Evolutionary conservation across 2,113 vertebrate genomes (phyloP).

Genomic region (Gymnobelideus leadbeateri): DNA sequence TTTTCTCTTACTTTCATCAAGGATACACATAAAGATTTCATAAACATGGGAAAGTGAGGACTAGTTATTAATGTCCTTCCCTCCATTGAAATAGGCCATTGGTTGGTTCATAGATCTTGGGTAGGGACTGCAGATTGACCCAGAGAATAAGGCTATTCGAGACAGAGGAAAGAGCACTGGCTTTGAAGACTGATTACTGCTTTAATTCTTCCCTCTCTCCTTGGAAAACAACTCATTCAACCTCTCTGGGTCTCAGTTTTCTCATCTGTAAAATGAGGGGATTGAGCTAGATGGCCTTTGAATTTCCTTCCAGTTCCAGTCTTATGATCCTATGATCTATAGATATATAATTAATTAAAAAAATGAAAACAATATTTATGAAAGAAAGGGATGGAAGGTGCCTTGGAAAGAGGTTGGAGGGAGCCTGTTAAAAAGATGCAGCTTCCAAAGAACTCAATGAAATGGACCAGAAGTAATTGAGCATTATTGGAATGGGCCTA

Average conservation of each 20-base stretch:
- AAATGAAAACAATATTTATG: neutral
- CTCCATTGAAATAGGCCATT: neutral
- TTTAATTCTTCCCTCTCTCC: neutral
- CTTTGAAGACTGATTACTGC: neutral
- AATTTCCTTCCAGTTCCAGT: neutral
- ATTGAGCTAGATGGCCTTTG: neutral
- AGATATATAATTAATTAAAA: neutral
- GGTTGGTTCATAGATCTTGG: neutral
- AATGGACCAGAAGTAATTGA: neutral
- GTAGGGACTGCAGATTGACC: neutral
- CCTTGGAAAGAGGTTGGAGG: neutral
- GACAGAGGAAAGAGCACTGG: neutral
- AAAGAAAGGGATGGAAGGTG: neutral
- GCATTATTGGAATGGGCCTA: neutral
- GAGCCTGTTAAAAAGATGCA: neutral
- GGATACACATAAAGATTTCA: neutral
- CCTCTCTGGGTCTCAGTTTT: too few species aligned
- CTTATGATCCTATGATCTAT: neutral
- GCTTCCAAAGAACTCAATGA: neutral
- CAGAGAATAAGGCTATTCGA: neutral
- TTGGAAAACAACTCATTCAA: neutral
- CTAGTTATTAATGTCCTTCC: neutral
- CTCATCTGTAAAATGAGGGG: neutral
- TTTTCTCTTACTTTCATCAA: neutral
- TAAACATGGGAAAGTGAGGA: neutral